Conservation (phyloP, 2,113 vertebrate genomes). For the Lynx canadensis region DNA sequence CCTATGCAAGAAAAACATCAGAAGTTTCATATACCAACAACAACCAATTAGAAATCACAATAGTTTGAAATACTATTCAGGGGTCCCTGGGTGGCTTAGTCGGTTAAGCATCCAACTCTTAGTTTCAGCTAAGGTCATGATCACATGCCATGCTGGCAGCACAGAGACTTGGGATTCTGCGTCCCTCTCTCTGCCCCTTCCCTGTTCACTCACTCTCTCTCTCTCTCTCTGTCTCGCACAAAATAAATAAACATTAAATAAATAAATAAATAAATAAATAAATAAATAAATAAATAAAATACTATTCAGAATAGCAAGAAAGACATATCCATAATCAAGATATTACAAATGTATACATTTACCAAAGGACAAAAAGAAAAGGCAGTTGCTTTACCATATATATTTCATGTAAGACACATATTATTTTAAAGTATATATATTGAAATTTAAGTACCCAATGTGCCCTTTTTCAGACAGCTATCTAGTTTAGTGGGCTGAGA, state of each 20-base stretch:
- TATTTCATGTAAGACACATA: neutral
- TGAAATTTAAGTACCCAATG: neutral
- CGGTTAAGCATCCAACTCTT: too few relatives aligned
- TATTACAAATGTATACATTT: neutral
- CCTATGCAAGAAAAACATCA: neutral
- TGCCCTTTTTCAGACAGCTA: neutral
- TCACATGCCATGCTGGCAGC: too few relatives aligned
- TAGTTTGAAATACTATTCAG: neutral
- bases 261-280: too few relatives aligned
- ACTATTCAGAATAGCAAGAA: neutral
- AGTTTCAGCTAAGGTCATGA: too few relatives aligned
- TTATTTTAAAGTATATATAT: neutral
- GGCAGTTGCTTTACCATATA: neutral
- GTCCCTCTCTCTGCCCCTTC: too few relatives aligned
- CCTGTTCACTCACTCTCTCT: fast-evolving
- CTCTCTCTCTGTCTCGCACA: too few relatives aligned
- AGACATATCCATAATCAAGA: neutral
- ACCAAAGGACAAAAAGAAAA: neutral
- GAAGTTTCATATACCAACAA: neutral
- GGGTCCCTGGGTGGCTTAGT: too few relatives aligned
- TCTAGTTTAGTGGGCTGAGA: neutral
- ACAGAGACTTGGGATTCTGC: too few relatives aligned
- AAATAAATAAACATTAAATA: too few relatives aligned
- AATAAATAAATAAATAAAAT: neutral
- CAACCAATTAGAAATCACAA: neutral